A percentile compares a stretch with the other conserved stretches of the same genome.
Evolutionary conservation across 2,113 vertebrate genomes (phyloP).

Genomic region (Etia nguti): DNA sequence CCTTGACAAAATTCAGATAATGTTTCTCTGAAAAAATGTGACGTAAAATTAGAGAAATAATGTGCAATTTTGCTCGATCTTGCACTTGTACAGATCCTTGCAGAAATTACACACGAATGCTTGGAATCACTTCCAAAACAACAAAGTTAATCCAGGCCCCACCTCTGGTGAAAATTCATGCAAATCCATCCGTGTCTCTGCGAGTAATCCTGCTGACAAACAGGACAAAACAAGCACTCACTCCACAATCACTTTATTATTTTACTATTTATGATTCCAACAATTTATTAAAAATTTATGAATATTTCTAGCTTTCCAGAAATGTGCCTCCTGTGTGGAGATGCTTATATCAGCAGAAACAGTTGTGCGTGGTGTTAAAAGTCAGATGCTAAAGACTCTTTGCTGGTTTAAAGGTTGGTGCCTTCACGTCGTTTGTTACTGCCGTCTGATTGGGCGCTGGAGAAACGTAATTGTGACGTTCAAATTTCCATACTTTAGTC

Average conservation of each 20-base stretch:
- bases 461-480: background rate
- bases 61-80: too few relatives aligned
- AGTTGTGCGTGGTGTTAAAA: background rate
- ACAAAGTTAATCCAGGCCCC: background rate
- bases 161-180: background rate
- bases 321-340: background rate
- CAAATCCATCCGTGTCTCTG: background rate
- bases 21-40: background rate
- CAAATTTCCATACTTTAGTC: background rate
- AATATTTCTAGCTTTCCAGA: background rate
- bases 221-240: background rate
- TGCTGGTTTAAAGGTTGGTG: background rate
- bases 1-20: background rate
- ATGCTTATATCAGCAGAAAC: background rate
- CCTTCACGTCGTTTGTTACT: too few relatives aligned
- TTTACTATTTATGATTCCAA: background rate
- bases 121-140: too few relatives aligned
- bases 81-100: too few relatives aligned
- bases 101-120: too few relatives aligned
- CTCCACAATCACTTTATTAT: fast-evolving
- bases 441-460: fast-evolving
- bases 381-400: background rate
- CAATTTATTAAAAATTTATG: background rate
- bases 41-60: background rate
- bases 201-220: background rate